Base-by-base conservation (phyloP, 2,113 vertebrate genomes). In the Phycodurus eques region DNA sequence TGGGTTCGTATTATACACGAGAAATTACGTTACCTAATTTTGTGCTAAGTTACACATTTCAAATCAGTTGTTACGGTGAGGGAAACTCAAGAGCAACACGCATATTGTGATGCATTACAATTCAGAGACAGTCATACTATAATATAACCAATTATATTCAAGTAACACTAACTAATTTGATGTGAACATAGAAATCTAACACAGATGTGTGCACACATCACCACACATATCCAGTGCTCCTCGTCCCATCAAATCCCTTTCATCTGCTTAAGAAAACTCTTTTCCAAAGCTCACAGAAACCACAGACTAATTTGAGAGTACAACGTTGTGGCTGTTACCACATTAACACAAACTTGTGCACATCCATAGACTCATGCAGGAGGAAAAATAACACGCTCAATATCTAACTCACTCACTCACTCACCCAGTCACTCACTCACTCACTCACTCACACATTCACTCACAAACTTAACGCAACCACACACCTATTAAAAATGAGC, bases 271-370 rank as follows among this genome's bases (percentile, higher is more conserved):
- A 86, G 67, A 87, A 83, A 79, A 51, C 72, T 68, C 62, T 82
- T 90, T 88, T 81, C 79, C 51, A 6, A 72, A 69, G 61, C 78
- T 69, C 67, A 70, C 78, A 84, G 66, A 76, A 81, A 83, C 85
- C 86, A 83, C 88, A 89, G 77, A 74, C 81, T 87, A 86, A 87
- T 87, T 88, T 84, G 68, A 76, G 83, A 80, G 69, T 59, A 80
- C 78, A 77, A 71, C 78, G 71, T 68, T 79, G 77, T 10, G 67
- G 81, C 78, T 85, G 83, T 84, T 85, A 80, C 87, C 85, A 84
- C 80, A 83, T 78, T 90, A 83, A 90, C 80, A 86, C 86, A 83
- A 77, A 73, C 75, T 80, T 68, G 74, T 22, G 54, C 46, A 72
- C 43, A 63, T 33, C 19, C 73, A 64, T 47, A 69, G 43, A 82